These are phyloP conservation scores for Malachius bipustulatus DNA, from an alignment of 2,888 invertebrate species.

Conservation along the genomic window DNA sequence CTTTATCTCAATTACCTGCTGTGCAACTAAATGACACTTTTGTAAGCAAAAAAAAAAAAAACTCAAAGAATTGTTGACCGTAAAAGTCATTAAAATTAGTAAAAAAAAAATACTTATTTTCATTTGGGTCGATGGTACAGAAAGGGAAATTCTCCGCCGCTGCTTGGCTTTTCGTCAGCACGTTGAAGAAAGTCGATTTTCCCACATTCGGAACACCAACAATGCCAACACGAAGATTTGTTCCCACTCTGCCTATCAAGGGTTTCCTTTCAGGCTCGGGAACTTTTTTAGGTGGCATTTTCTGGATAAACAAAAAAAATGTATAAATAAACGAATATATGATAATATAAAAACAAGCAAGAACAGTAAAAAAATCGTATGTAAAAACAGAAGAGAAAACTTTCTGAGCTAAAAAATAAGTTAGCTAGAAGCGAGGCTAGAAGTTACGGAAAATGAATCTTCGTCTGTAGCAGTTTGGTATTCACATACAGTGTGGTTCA, in stretches of 20 bases:
- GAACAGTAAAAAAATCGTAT: too few species aligned
- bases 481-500: too few species aligned
- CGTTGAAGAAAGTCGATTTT: slow-evolving; percentile 99
- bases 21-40: too few species aligned
- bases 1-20: too few species aligned
- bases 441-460: too few species aligned
- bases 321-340: not conserved
- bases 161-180: slow-evolving; percentile 92
- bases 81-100: not conserved
- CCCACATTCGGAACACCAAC: slow-evolving; percentile 97
- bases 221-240: slow-evolving; percentile 93
- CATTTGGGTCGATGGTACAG: slow-evolving; percentile 99
- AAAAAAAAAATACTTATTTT: slow-evolving; percentile 76
- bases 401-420: too few species aligned
- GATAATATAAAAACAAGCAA: not conserved
- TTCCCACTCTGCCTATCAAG: slow-evolving; percentile 88
- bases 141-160: slow-evolving; percentile 99
- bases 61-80: too few species aligned
- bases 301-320: slow-evolving; percentile 11
- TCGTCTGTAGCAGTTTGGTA: too few species aligned
- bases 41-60: too few species aligned
- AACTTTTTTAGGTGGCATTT: slow-evolving; percentile 80
- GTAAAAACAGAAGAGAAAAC: too few species aligned
- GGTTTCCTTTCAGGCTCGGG: slow-evolving; percentile 82
- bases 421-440: too few species aligned